phyloP scores from a whole-genome alignment of 2,797 vertebrate genomes.

The Okamejei kenojei region DNA sequence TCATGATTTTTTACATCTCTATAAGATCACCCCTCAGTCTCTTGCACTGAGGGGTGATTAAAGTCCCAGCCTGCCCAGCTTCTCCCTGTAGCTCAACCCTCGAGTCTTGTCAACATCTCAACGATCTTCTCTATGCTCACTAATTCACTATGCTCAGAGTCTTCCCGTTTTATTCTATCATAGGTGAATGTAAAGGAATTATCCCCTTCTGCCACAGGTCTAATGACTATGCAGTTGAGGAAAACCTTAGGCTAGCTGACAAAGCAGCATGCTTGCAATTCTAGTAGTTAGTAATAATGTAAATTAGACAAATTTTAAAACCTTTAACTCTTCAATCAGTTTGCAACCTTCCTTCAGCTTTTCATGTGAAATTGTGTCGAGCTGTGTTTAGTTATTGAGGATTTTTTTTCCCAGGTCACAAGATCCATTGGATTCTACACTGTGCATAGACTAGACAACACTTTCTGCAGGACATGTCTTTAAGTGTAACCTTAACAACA shows the following conservation, averaged over 20 bases:
- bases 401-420: conserved; percentile 1
- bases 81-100: too few species aligned
- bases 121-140: too few species aligned
- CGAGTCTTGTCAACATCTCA: too few species aligned
- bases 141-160: background rate
- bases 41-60: too few species aligned
- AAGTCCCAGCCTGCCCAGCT: too few species aligned
- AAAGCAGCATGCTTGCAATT: background rate
- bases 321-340: background rate
- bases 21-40: too few species aligned
- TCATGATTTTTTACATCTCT: too few species aligned
- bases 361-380: background rate
- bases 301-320: conserved; percentile 4
- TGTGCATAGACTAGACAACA: background rate
- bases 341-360: background rate
- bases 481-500: background rate
- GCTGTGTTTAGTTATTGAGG: background rate
- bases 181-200: background rate
- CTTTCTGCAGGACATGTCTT: background rate
- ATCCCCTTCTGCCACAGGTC: background rate
- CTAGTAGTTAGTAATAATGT: background rate
- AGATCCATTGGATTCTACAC: background rate
- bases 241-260: background rate
- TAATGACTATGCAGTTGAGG: background rate
- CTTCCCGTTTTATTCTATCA: background rate